Conservation (phyloP, 2,888 invertebrate species). For the Neria commutata region DNA sequence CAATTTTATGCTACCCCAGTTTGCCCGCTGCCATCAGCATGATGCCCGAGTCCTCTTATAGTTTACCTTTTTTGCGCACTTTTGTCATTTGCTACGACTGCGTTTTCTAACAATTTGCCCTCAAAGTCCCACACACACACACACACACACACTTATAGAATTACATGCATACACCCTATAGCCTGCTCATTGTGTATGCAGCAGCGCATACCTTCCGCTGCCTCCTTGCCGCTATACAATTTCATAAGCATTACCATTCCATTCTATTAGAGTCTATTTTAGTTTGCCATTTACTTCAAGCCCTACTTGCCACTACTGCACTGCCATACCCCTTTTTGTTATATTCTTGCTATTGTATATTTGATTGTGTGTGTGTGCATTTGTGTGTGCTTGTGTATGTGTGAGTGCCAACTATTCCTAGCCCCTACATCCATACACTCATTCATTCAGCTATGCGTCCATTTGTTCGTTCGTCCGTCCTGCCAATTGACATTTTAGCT, state of each 20-base stretch:
- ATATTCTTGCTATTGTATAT: background rate
- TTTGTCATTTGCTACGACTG: too few relatives aligned
- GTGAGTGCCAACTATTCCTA: background rate
- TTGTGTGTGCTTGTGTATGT: background rate
- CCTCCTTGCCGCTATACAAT: too few relatives aligned
- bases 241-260: too few relatives aligned
- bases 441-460: constrained; percentile 35
- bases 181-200: too few relatives aligned
- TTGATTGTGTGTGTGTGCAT: background rate
- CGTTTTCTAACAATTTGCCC: too few relatives aligned
- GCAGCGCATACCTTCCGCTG: too few relatives aligned
- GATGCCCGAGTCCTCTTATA: too few relatives aligned
- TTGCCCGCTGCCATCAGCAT: too few relatives aligned
- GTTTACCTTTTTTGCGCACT: too few relatives aligned
- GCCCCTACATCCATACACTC: too few relatives aligned
- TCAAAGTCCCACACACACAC: background rate
- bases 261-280: background rate
- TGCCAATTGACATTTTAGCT: constrained; percentile 52
- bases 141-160: background rate
- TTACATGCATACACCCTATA: too few relatives aligned
- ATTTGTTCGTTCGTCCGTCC: constrained; percentile 17
- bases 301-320: background rate
- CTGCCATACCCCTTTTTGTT: background rate
- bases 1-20: too few relatives aligned
- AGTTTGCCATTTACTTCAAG: background rate